Evolutionary conservation across 2,113 vertebrate species (phyloP).

Genomic region (Nycticryphes semicollaris): DNA sequence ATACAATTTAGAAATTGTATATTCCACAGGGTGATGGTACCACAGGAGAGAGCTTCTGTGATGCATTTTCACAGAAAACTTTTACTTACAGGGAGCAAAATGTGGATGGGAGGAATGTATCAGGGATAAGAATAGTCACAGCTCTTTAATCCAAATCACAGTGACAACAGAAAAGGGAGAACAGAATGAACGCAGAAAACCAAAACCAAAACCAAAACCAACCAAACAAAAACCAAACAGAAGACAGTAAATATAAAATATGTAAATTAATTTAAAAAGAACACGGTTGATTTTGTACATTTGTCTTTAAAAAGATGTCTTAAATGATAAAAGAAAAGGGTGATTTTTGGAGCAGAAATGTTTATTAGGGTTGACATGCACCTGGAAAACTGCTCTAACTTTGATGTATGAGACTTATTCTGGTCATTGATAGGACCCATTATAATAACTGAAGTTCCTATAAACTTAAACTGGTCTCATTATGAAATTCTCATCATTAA

Average conservation of each 20-base stretch:
- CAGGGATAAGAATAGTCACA: neutral
- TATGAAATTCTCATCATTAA: neutral
- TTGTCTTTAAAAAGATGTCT: neutral
- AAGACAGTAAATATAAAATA: neutral
- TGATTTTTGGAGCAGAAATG: neutral
- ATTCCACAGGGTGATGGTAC: neutral
- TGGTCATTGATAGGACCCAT: neutral
- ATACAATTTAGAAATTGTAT: neutral
- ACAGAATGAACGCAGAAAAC: neutral
- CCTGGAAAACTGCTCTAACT: neutral
- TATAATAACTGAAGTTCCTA: neutral
- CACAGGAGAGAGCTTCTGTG: neutral
- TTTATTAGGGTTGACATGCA: neutral
- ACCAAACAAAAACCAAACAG: fast-evolving
- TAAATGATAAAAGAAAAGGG: neutral
- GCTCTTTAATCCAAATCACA: neutral
- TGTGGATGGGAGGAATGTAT: neutral
- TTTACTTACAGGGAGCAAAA: neutral
- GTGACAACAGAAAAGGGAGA: neutral
- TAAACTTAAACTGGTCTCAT: neutral
- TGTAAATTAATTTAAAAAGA: neutral
- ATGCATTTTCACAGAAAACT: neutral
- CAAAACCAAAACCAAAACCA: neutral
- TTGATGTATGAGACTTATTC: neutral
- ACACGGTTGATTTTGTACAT: fast-evolving